phyloP scores from a whole-genome alignment of 2,113 vertebrate genomes.

The human (Homo sapiens) region DNA sequence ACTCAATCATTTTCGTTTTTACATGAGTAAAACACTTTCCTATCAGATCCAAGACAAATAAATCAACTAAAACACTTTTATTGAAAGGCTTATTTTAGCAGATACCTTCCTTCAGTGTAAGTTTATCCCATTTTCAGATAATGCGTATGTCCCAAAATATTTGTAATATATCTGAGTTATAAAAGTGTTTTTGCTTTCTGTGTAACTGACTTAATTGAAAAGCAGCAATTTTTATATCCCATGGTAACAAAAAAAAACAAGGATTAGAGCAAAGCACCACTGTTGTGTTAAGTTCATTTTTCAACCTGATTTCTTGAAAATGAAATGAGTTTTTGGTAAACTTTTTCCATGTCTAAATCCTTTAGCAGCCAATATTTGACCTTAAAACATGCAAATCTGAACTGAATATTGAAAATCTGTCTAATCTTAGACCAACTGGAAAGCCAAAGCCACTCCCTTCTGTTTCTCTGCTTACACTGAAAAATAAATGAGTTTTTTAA shows the following conservation, averaged over 20 bases:
- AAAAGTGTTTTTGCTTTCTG: slow-evolving; percentile 62
- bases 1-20: slow-evolving; percentile 42
- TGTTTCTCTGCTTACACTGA: not conserved
- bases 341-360: not conserved
- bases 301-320: slow-evolving; percentile 70
- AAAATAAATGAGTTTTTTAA: slow-evolving; percentile 31
- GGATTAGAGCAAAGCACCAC: slow-evolving; percentile 39
- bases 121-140: slow-evolving; percentile 63
- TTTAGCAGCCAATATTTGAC: not conserved
- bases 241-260: slow-evolving; percentile 22
- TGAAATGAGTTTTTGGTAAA: slow-evolving; percentile 32
- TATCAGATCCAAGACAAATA: slow-evolving; percentile 57
- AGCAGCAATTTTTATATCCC: slow-evolving; percentile 52
- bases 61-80: slow-evolving; percentile 66
- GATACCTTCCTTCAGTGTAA: slow-evolving; percentile 62
- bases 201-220: slow-evolving; percentile 65
- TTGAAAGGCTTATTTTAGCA: slow-evolving; percentile 70
- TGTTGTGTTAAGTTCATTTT: slow-evolving; percentile 58
- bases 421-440: slow-evolving; percentile 41
- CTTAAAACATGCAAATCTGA: not conserved
- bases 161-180: not conserved
- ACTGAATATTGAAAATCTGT: slow-evolving; percentile 32
- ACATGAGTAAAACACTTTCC: slow-evolving; percentile 44
- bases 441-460: slow-evolving; percentile 19
- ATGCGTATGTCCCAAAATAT: slow-evolving; percentile 57